Conservation (phyloP, 2,797 vertebrate genomes). For the Remorina albescens region DNA sequence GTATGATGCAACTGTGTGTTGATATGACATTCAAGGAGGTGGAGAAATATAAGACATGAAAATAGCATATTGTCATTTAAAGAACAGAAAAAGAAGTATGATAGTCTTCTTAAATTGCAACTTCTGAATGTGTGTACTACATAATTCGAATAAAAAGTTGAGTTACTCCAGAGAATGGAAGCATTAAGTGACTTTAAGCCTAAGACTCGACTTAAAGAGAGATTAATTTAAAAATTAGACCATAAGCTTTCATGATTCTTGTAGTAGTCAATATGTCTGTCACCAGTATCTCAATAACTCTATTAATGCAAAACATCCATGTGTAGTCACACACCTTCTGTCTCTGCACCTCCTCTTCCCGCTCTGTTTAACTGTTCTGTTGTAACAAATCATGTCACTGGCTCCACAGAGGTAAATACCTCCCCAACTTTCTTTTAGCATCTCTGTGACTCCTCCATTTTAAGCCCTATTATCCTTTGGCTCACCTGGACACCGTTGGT, state of each 20-base stretch:
- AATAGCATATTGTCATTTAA: conserved; percentile 37
- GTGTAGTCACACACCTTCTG: conserved; percentile 16
- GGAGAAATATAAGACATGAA: conserved; percentile 59
- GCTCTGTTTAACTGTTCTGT: conserved; percentile 49
- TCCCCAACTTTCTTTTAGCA: conserved; percentile 38
- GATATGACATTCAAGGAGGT: conserved; percentile 27
- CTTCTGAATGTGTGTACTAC: neutral
- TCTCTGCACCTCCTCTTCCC: conserved; percentile 28
- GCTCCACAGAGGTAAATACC: conserved; percentile 65
- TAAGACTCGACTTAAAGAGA: conserved; percentile 34
- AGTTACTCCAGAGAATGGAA: conserved; percentile 18
- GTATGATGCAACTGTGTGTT: conserved; percentile 67
- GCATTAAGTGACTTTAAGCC: conserved; percentile 29
- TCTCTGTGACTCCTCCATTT: conserved; percentile 19
- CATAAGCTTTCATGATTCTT: conserved; percentile 25
- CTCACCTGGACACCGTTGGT: conserved; percentile 97
- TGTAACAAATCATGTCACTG: conserved; percentile 49
- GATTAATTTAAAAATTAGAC: conserved; percentile 23
- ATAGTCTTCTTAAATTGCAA: conserved; percentile 23
- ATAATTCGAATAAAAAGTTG: conserved; percentile 12
- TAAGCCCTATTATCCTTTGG: conserved; percentile 38
- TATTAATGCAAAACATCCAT: conserved; percentile 28
- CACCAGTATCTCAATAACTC: conserved; percentile 22
- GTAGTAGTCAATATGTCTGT: conserved; percentile 11
- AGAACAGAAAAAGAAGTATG: conserved; percentile 3